Evolutionary conservation across 2,797 vertebrate genomes (phyloP).

Genomic region (Melanotaenia parkinsoni): DNA sequence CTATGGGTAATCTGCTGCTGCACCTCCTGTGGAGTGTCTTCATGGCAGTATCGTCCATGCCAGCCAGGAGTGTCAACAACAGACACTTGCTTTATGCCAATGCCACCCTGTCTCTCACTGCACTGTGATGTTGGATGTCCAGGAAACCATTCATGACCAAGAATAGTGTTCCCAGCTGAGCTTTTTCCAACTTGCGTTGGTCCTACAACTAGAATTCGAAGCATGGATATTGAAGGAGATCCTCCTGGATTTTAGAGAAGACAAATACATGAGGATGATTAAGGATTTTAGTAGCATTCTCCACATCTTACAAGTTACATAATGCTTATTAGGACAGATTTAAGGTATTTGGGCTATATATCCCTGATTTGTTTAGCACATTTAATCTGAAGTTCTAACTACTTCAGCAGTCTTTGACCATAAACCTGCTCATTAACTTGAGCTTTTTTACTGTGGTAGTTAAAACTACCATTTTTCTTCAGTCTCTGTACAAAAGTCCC

Average conservation of each 20-base stretch:
- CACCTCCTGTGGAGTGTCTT: slow-evolving; percentile 61
- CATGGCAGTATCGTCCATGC: slow-evolving; percentile 63
- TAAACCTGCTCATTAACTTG: neutral
- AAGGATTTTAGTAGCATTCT: too few species aligned
- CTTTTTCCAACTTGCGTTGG: slow-evolving; percentile 73
- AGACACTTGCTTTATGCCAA: slow-evolving; percentile 37
- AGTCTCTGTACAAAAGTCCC: too few species aligned
- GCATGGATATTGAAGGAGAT: slow-evolving; percentile 24
- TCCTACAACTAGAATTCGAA: slow-evolving; percentile 68
- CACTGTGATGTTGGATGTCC: slow-evolving; percentile 39
- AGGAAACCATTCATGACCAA: slow-evolving; percentile 43
- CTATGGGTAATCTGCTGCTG: slow-evolving; percentile 57
- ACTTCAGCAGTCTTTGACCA: neutral
- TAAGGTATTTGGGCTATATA: too few species aligned
- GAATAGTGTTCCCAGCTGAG: slow-evolving; percentile 63
- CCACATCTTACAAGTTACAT: too few species aligned
- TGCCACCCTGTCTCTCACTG: slow-evolving; percentile 36
- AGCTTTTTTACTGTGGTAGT: too few species aligned
- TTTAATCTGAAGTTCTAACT: neutral
- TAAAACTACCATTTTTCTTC: too few species aligned
- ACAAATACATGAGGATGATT: neutral
- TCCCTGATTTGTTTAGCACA: too few species aligned
- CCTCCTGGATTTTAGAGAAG: slow-evolving; percentile 23
- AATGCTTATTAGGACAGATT: too few species aligned
- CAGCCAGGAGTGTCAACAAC: slow-evolving; percentile 76